Conservation (phyloP, 2,797 vertebrate species). For the Catamblyrhynchus diadema region DNA sequence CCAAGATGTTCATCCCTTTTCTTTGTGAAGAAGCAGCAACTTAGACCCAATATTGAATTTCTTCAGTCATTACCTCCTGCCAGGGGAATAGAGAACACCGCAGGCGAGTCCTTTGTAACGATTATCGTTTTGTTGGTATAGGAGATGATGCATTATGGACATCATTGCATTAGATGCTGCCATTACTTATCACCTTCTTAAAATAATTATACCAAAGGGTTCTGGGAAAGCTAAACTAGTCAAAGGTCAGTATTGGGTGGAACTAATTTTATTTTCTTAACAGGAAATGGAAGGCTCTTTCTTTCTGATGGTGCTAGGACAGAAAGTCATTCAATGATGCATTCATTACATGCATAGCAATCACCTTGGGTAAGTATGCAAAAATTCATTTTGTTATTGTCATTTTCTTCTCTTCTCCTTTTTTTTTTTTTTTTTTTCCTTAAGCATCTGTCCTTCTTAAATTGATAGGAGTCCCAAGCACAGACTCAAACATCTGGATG, state of each 20-base stretch:
- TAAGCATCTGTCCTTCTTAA: background rate
- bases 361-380: background rate
- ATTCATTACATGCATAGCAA: background rate
- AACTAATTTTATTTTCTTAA: background rate
- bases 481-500: background rate
- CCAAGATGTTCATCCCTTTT: background rate
- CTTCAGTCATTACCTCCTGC: background rate
- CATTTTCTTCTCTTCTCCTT: accelerated
- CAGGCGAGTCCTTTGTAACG: background rate
- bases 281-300: background rate
- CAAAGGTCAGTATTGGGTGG: background rate
- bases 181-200: slow-evolving; percentile 1
- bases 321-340: background rate
- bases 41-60: background rate
- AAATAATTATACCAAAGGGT: background rate
- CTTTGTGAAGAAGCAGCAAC: background rate
- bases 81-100: background rate
- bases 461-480: background rate
- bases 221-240: background rate
- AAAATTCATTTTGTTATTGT: background rate
- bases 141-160: background rate
- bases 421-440: background rate
- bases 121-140: background rate
- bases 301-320: background rate
- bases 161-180: background rate